Conservation (phyloP, 2,797 vertebrate species). For the Galago senegalensis region DNA sequence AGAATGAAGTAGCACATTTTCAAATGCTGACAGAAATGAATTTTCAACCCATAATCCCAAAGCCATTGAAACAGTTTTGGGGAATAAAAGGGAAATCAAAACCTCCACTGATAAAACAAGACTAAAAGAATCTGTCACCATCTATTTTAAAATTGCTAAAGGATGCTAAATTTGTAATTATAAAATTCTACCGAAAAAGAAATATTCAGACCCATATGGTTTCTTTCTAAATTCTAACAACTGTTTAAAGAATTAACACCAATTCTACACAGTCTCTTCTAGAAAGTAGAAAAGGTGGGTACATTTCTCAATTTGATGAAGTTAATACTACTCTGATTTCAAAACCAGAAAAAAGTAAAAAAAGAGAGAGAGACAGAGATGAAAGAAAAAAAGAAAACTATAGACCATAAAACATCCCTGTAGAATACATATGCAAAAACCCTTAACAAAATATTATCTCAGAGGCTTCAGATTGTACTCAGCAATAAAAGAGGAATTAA, state of each 20-base stretch:
- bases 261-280: background rate
- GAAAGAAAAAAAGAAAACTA: background rate
- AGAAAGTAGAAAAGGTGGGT: background rate
- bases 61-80: background rate
- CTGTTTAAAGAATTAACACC: background rate
- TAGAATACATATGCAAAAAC: background rate
- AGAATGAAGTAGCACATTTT: background rate
- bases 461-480: background rate
- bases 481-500: background rate
- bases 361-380: too few relatives aligned
- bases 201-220: background rate
- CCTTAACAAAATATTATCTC: background rate
- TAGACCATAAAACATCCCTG: background rate
- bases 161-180: background rate
- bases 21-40: background rate
- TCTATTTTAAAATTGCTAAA: background rate
- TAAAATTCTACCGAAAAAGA: background rate
- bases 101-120: background rate
- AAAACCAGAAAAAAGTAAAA: background rate
- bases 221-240: background rate
- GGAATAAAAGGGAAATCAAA: slow-evolving; percentile 25
- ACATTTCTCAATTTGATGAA: background rate
- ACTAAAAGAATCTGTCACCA: background rate
- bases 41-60: background rate
- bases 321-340: background rate